These are phyloP conservation scores for Lissocephala sabroskyi DNA, from an alignment of 2,888 invertebrate species.

Conservation along the genomic window DNA sequence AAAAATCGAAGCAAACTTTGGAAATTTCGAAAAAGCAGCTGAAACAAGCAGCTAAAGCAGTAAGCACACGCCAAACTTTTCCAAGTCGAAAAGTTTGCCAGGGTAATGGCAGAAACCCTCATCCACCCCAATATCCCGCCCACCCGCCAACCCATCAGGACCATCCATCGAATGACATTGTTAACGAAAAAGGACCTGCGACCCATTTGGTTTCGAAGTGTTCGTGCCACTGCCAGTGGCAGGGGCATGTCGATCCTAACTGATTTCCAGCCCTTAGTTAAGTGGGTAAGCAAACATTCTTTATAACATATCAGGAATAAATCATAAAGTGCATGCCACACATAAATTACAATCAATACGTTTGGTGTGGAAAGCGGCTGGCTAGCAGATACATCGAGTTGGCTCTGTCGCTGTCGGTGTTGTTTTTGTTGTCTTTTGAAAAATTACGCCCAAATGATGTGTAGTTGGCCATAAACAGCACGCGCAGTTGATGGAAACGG, in stretches of 20 bases:
- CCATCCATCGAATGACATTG: too few species aligned
- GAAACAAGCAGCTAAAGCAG: conserved; percentile 51
- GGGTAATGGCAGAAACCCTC: too few species aligned
- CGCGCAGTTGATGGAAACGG: not conserved
- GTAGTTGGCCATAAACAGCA: conserved; percentile 14
- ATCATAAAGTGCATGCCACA: conserved; percentile 40
- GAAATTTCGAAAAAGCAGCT: conserved; percentile 45
- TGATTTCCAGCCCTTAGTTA: too few species aligned
- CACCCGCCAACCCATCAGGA: too few species aligned
- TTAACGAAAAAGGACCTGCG: too few species aligned
- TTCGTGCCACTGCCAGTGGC: too few species aligned
- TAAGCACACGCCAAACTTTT: conserved; percentile 23
- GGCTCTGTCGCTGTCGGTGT: not conserved
- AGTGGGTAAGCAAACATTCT: too few species aligned
- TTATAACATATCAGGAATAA: conserved; percentile 14
- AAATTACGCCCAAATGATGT: conserved; percentile 15
- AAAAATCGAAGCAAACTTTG: conserved; percentile 32
- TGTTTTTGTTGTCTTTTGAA: conserved; percentile 5
- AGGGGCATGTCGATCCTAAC: too few species aligned
- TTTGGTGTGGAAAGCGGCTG: conserved; percentile 6
- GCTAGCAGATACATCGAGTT: conserved; percentile 9
- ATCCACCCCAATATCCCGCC: too few species aligned
- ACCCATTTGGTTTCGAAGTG: too few species aligned
- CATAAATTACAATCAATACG: conserved; percentile 54
- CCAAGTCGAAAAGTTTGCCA: too few species aligned